Evolutionary conservation across 2,113 vertebrate genomes (phyloP).

Genomic region (Pangasianodon gigas): DNA sequence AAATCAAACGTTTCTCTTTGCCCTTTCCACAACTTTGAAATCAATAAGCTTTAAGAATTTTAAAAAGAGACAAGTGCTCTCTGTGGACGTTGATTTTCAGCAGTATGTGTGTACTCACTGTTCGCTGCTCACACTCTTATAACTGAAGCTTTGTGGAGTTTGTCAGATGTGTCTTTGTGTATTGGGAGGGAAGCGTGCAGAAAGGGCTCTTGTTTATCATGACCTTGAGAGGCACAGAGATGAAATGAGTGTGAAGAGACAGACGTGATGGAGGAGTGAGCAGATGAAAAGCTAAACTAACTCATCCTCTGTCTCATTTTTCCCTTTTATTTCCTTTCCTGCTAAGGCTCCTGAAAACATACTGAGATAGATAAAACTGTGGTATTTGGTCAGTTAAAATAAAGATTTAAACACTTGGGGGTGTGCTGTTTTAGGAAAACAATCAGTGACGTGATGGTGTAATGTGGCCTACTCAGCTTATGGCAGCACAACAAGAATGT

Average conservation of each 20-base stretch:
- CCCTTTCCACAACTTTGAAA: constrained; percentile 47
- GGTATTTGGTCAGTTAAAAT: neutral
- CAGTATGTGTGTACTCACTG: neutral
- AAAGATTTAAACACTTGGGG: neutral
- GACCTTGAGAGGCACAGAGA: constrained; percentile 57
- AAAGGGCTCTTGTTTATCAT: constrained; percentile 58
- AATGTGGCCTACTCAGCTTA: neutral
- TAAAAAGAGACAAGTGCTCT: constrained; percentile 36
- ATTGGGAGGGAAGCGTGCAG: constrained; percentile 42
- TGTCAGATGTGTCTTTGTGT: constrained; percentile 55
- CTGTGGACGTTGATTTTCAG: constrained; percentile 29
- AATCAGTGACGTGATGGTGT: neutral
- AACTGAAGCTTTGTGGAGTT: constrained; percentile 55
- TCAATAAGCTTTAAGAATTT: constrained; percentile 50
- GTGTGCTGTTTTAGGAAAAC: neutral
- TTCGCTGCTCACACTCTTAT: constrained; percentile 9
- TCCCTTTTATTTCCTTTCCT: neutral
- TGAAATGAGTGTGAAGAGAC: constrained; percentile 12
- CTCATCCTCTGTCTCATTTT: neutral
- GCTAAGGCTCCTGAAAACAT: neutral
- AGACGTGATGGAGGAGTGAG: neutral
- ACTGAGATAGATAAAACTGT: neutral
- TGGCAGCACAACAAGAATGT: neutral
- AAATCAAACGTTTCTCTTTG: constrained; percentile 54
- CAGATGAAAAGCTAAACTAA: neutral